phyloP scores from a whole-genome alignment of 2,113 vertebrate species.

The Entelurus aequoreus region DNA sequence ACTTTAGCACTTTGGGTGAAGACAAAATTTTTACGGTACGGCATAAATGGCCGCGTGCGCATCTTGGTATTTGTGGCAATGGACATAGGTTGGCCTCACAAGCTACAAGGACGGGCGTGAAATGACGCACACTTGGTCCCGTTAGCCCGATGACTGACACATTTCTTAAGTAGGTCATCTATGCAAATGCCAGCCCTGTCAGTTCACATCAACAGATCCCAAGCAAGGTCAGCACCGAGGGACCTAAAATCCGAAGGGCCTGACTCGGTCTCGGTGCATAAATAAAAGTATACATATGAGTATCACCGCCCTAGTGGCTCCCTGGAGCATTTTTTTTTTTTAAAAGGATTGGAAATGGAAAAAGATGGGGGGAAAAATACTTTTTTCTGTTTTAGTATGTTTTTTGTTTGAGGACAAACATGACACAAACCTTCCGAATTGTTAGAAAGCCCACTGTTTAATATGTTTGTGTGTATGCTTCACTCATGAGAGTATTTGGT shows the following conservation, averaged over 20 bases:
- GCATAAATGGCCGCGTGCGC: not conserved
- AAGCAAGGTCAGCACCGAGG: slow-evolving; percentile 48
- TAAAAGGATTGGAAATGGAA: no score
- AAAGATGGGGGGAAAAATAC: no score
- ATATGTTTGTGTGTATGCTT: no score
- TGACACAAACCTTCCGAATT: no score
- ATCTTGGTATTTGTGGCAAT: slow-evolving; percentile 16
- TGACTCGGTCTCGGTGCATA: not conserved
- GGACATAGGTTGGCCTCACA: slow-evolving; percentile 21
- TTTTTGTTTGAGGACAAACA: no score
- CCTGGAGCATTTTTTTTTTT: no score
- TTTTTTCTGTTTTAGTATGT: no score
- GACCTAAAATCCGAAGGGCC: slow-evolving; percentile 38
- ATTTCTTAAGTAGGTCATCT: slow-evolving; percentile 64
- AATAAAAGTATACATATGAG: not conserved
- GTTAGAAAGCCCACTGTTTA: no score
- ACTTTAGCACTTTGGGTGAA: not conserved
- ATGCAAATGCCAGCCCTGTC: slow-evolving; percentile 68
- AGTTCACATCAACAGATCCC: slow-evolving; percentile 57
- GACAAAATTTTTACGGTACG: not conserved
- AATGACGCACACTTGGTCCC: slow-evolving; percentile 45
- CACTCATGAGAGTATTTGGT: no score
- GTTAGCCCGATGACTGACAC: slow-evolving; percentile 57
- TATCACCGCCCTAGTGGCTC: no score
- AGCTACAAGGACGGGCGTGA: slow-evolving; percentile 44